Evolutionary conservation across 2,797 vertebrate genomes (phyloP).

Genomic region (Aselliscus stoliczkanus): DNA sequence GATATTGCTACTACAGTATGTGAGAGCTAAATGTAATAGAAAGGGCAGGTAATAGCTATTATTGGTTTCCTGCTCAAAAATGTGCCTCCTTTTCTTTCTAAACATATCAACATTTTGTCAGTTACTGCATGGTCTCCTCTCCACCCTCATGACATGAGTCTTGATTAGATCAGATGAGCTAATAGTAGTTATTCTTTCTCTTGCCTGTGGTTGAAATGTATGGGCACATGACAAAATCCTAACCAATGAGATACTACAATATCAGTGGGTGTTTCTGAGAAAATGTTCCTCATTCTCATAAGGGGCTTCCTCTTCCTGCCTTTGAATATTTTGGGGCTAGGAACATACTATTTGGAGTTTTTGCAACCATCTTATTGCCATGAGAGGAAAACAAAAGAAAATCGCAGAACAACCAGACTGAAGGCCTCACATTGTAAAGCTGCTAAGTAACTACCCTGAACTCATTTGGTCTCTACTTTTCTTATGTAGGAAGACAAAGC

Average conservation of each 20-base stretch:
- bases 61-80: not conserved
- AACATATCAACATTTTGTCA: not conserved
- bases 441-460: not conserved
- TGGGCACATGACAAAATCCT: not conserved
- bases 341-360: not conserved
- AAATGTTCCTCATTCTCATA: not conserved
- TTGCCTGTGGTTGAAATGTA: not conserved
- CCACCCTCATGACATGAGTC: fast-evolving
- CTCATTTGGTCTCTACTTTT: not conserved
- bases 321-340: not conserved
- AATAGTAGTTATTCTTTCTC: not conserved
- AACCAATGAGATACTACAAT: not conserved
- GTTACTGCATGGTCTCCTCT: not conserved
- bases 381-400: not conserved
- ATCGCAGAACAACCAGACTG: not conserved
- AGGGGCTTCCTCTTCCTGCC: not conserved
- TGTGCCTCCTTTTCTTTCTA: not conserved
- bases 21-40: not conserved
- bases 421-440: not conserved
- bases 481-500: not conserved
- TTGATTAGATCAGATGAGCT: not conserved
- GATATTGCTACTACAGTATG: not conserved
- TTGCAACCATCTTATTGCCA: not conserved
- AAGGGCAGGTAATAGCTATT: not conserved
- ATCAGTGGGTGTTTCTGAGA: not conserved